A percentile compares a stretch with the other conserved stretches of the same genome.
Conservation (phyloP, 2,888 invertebrate genomes). For the Peribatodes rhomboidaria region DNA sequence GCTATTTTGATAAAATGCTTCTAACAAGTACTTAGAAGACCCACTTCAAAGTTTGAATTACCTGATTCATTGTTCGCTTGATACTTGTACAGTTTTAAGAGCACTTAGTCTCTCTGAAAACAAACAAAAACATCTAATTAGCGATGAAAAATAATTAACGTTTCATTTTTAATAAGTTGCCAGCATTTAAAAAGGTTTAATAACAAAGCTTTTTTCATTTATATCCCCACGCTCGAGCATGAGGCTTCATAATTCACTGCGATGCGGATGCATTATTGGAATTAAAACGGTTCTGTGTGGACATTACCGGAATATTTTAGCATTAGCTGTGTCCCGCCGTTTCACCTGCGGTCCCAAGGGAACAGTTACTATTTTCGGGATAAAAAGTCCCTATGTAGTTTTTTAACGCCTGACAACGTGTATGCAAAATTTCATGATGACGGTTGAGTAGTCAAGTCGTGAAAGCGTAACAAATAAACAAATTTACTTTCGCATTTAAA, state of each 20-base stretch:
- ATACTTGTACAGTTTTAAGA: not conserved
- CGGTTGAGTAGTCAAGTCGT: too few species aligned
- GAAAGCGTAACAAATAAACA: too few species aligned
- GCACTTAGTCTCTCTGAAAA: not conserved
- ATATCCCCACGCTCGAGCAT: conserved; percentile 31
- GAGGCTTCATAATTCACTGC: conserved; percentile 41
- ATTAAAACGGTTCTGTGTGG: conserved; percentile 47
- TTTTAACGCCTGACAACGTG: too few species aligned
- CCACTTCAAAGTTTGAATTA: not conserved
- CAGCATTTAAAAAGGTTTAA: conserved; percentile 1
- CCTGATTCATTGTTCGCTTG: not conserved
- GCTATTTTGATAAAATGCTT: not conserved
- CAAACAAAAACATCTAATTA: conserved; percentile 1
- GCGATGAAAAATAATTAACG: not conserved
- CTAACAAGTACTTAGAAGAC: not conserved
- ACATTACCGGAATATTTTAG: conserved; percentile 33
- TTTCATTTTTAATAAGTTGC: not conserved
- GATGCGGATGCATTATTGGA: conserved; percentile 48
- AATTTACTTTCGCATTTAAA: too few species aligned
- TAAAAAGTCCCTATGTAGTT: too few species aligned
- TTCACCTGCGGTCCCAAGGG: too few species aligned
- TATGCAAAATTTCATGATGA: too few species aligned
- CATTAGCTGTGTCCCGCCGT: too few species aligned
- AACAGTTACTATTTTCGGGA: too few species aligned
- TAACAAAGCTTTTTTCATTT: conserved; percentile 32